Evolutionary conservation across 2,888 invertebrate species (phyloP).

Genomic region (Hetaerina titia): DNA sequence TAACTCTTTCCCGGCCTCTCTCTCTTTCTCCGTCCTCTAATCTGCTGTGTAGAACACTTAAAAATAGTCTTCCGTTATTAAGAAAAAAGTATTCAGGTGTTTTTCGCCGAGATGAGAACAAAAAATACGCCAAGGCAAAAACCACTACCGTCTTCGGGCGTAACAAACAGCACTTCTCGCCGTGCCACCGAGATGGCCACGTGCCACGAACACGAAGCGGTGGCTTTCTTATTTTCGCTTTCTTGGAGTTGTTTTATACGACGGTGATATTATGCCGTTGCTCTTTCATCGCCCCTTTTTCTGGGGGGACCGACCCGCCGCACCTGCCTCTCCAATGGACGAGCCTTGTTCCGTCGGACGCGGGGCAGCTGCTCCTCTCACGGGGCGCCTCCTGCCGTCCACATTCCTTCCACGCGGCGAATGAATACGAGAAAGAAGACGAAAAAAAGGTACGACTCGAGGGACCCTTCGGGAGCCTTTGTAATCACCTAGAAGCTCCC

Average conservation of each 20-base stretch:
- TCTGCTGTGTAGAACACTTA: background rate
- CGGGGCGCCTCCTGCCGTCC: background rate
- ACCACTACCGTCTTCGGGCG: background rate
- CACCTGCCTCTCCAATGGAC: slow-evolving; percentile 7
- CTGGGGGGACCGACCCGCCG: background rate
- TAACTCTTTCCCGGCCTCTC: background rate
- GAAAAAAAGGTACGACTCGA: background rate
- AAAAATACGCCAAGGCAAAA: background rate
- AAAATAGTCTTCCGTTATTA: background rate
- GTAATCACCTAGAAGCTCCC: background rate
- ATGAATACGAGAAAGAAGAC: background rate
- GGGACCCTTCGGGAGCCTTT: background rate
- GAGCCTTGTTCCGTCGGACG: background rate
- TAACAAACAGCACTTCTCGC: background rate
- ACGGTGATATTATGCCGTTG: background rate
- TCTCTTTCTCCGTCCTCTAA: background rate
- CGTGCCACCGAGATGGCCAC: background rate
- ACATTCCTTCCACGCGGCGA: background rate
- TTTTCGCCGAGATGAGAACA: background rate
- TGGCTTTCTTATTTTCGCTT: background rate
- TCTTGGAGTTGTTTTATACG: background rate
- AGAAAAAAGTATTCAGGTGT: background rate
- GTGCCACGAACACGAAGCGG: background rate
- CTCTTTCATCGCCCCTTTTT: background rate
- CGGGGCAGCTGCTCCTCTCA: background rate